Evolutionary conservation across 2,113 vertebrate species (phyloP), one percentile per base, ranked within the genome.

Genomic region (Meleagris gallopavo): DNA sequence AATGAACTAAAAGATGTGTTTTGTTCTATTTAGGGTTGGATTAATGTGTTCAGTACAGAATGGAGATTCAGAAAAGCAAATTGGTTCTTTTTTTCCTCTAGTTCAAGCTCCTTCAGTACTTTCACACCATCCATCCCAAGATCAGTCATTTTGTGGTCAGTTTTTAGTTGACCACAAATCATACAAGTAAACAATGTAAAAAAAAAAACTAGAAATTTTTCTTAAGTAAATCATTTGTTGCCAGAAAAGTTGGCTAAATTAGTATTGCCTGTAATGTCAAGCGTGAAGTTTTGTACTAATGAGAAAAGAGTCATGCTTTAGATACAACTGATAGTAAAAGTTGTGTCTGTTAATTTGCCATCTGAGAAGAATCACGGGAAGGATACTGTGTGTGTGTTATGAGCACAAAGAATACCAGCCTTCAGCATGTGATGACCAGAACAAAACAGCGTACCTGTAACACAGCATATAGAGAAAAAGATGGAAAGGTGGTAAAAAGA

Each of bases 401-500:
- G 32, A 86, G 54, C 19, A 32, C 40, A 61, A 32, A 38, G 20
- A n/a, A 13, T 30, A 30, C n/a, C 80, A 0, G 52, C 34, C n/a
- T 92, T 83, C 66, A 36, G 36, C 48, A 18, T 54, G 45, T 29
- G 60, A 62, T 62, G 67, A 40, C 66, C 7, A 0, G 43, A 85
- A 61, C 18, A 70, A 65, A 85, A 5, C 27, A 5, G 11, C 32
- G 32, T 2, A 83, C n/a, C 64, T 55, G 9, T 58, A 83, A 40
- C 18, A 6, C 4, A 1, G 0, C 40, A 22, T 43, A n/a, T 5
- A 30, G 16, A 25, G 17, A 8, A 9, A 66, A 27, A 8, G 10
- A 22, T 50, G 78, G 25, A 19, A 80, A 58, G 13, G 27, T 17
- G 43, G 25, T 24, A 32, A 86, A 71, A 76, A 48, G 27, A 82